phyloP scores from a whole-genome alignment of 2,113 vertebrate species.

The Mesocricetus auratus region DNA sequence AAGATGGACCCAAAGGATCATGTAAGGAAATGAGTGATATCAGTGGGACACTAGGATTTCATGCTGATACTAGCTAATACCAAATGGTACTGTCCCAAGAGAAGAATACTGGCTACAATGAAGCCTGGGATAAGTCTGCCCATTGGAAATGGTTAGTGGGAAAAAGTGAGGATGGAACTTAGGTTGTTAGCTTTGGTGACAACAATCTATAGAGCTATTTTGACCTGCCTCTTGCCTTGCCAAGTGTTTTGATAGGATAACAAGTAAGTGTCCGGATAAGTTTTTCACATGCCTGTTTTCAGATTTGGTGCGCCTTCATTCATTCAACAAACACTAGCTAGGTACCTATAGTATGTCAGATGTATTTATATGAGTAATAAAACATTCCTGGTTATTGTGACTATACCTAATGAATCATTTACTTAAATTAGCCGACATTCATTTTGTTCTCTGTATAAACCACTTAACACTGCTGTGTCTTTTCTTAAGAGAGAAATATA shows the following conservation, averaged over 20 bases:
- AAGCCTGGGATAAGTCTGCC: neutral
- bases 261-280: neutral
- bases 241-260: neutral
- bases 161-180: neutral
- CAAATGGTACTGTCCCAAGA: accelerated
- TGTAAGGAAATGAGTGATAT: neutral
- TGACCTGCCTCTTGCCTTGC: neutral
- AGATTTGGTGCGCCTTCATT: neutral
- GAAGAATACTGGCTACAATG: neutral
- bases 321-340: neutral
- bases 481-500: neutral
- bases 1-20: neutral
- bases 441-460: constrained; percentile 29
- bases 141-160: neutral
- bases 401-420: neutral
- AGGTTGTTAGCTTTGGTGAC: neutral
- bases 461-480: neutral
- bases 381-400: neutral
- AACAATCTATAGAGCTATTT: neutral
- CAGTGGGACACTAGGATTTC: neutral
- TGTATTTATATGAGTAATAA: neutral
- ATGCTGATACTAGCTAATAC: neutral
- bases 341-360: neutral
- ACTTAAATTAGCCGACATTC: neutral
- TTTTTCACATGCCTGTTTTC: neutral